Percentiles rank a stretch among this genome's conserved stretches.
These are phyloP conservation scores for Ophioninae sp. DNA, from an alignment of 2,888 invertebrate genomes.

Conservation along the genomic window DNA sequence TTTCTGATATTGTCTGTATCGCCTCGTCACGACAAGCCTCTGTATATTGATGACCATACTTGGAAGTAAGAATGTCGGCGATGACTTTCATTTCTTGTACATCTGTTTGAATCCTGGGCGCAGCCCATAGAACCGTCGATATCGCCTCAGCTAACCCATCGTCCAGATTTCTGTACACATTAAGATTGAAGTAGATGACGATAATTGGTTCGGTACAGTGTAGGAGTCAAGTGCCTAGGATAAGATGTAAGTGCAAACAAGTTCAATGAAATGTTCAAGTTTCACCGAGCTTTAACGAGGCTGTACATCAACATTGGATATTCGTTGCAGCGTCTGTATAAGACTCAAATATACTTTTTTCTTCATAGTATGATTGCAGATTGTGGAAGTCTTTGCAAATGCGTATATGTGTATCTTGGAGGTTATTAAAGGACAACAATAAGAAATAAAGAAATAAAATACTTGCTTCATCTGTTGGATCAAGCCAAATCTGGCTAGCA, in stretches of 20 bases:
- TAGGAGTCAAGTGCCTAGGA: too few relatives aligned
- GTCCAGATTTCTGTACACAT: constrained; percentile 86
- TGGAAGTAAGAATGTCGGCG: constrained; percentile 92
- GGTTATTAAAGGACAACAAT: background rate
- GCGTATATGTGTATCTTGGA: too few relatives aligned
- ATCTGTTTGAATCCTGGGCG: constrained; percentile 95
- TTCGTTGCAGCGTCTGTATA: too few relatives aligned
- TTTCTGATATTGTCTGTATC: constrained; percentile 92
- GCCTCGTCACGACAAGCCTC: constrained; percentile 93
- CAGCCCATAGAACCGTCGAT: constrained; percentile 98
- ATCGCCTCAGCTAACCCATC: constrained; percentile 98
- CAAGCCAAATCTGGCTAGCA: constrained; percentile 97
- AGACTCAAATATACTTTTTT: too few relatives aligned
- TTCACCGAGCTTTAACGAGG: too few relatives aligned
- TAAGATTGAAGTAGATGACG: background rate
- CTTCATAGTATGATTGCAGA: too few relatives aligned
- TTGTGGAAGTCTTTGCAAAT: too few relatives aligned
- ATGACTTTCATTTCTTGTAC: constrained; percentile 90
- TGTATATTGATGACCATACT: constrained; percentile 97
- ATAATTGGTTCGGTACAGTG: too few relatives aligned
- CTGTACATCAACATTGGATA: too few relatives aligned
- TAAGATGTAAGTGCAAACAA: too few relatives aligned
- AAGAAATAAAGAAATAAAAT: constrained; percentile 22
- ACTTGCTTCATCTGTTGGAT: constrained; percentile 97
- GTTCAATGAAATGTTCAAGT: too few relatives aligned